These are phyloP conservation scores for Pelochelys cantorii DNA, from an alignment of 2,797 vertebrate genomes.

Conservation along the genomic window DNA sequence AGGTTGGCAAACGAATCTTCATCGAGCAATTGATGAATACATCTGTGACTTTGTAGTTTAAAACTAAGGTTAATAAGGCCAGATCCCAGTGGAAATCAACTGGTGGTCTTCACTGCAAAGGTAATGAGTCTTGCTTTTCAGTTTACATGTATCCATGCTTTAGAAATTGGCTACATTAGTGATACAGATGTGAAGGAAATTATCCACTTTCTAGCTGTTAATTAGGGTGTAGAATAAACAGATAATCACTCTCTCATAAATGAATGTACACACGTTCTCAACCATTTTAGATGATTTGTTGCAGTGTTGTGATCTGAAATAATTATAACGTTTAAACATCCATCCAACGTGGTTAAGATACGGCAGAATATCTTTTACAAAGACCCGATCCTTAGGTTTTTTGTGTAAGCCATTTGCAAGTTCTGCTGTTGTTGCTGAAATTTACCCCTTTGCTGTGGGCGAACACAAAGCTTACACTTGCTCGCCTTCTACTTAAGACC, in stretches of 20 bases:
- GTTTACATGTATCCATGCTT: constrained; percentile 6
- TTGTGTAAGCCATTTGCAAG: not conserved
- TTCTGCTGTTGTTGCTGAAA: not conserved
- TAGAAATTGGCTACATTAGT: constrained; percentile 40
- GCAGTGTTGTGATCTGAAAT: not conserved
- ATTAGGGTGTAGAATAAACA: constrained; percentile 19
- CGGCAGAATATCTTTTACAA: not conserved
- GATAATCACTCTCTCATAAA: not conserved
- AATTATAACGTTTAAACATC: fast-evolving
- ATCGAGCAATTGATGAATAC: constrained; percentile 72
- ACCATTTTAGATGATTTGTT: not conserved
- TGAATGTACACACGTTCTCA: not conserved
- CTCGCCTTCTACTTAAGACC: not conserved
- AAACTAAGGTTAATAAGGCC: constrained; percentile 72
- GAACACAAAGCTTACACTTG: not conserved
- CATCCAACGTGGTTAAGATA: not conserved
- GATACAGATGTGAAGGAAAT: constrained; percentile 19
- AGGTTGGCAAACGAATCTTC: constrained; percentile 72
- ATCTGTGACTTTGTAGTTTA: constrained; percentile 76
- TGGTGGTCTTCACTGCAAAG: constrained; percentile 50
- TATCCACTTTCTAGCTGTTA: constrained; percentile 23
- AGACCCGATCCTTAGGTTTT: not conserved
- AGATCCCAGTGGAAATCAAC: constrained; percentile 60
- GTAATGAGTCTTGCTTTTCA: constrained; percentile 59
- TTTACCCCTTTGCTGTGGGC: not conserved